phyloP scores from a whole-genome alignment of 1,140 invertebrate species.

The Leptinotarsa texana region DNA sequence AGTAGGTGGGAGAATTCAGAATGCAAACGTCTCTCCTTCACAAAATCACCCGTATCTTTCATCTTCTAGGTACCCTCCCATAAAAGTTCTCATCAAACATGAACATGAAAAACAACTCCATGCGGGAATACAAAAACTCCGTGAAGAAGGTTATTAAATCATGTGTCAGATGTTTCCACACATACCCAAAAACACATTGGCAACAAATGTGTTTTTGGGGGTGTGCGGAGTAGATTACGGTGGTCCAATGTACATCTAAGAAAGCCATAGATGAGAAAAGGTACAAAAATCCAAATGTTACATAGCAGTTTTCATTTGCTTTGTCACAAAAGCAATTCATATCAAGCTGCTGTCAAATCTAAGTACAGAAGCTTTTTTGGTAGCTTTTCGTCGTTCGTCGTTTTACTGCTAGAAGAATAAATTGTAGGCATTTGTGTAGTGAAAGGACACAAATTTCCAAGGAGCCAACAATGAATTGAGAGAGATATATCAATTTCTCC shows the following conservation, averaged over 20 bases:
- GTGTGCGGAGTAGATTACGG: slow-evolving; percentile 54
- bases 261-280: slow-evolving; percentile 15
- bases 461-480: background rate
- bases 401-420: slow-evolving; percentile 41
- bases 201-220: too few relatives aligned
- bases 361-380: slow-evolving; percentile 51
- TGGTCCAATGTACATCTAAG: slow-evolving; percentile 44
- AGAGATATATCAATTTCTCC: background rate
- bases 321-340: slow-evolving; percentile 48
- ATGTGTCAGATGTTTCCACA: too few relatives aligned
- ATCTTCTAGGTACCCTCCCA: too few relatives aligned
- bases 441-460: background rate
- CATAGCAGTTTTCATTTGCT: slow-evolving; percentile 52
- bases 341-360: slow-evolving; percentile 46
- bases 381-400: slow-evolving; percentile 49
- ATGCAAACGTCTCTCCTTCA: too few relatives aligned
- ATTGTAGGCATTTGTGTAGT: slow-evolving; percentile 19
- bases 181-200: too few relatives aligned
- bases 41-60: too few relatives aligned
- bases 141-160: too few relatives aligned
- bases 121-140: too few relatives aligned
- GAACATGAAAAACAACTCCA: too few relatives aligned
- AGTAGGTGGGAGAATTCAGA: too few relatives aligned
- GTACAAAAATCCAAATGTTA: slow-evolving; percentile 44
- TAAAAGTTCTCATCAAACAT: too few relatives aligned